A percentile compares a stretch with the other conserved stretches of the same genome.
These are phyloP conservation scores for Barbus barbus DNA, from an alignment of 2,113 vertebrate species.

Conservation along the genomic window DNA sequence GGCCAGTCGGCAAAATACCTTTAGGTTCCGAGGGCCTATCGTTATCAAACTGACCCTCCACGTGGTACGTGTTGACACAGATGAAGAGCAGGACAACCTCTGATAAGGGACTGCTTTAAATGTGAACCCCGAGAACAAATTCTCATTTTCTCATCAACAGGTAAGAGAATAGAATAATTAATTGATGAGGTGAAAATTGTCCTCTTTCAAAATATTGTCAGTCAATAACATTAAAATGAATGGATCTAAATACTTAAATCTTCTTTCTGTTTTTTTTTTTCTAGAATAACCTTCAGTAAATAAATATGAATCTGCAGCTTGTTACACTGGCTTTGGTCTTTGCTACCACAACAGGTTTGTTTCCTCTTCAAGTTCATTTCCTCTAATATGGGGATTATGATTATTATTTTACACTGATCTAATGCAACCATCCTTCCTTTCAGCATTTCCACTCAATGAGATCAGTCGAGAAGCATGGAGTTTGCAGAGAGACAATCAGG, in stretches of 20 bases:
- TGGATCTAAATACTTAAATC: neutral
- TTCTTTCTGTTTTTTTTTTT: slow-evolving; percentile 40
- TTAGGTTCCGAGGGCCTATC: neutral
- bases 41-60: slow-evolving; percentile 75
- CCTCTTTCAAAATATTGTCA: neutral
- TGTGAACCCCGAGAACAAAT: slow-evolving; percentile 58
- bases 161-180: slow-evolving; percentile 46
- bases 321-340: slow-evolving; percentile 61
- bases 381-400: neutral
- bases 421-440: slow-evolving; percentile 19
- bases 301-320: slow-evolving; percentile 61
- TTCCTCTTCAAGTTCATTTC: neutral
- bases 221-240: neutral
- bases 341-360: slow-evolving; percentile 67
- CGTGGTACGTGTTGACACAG: slow-evolving; percentile 83
- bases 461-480: slow-evolving; percentile 67
- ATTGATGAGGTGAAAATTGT: neutral
- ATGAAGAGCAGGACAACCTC: slow-evolving; percentile 67
- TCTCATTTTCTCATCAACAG: slow-evolving; percentile 55
- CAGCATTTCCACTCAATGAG: slow-evolving; percentile 67
- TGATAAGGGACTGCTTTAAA: slow-evolving; percentile 81
- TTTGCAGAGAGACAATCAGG: slow-evolving; percentile 68
- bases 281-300: slow-evolving; percentile 22
- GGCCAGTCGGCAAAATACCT: slow-evolving; percentile 21
- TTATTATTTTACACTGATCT: neutral